Conservation (phyloP, 2,888 invertebrate genomes). For the Tipula helvola region DNA sequence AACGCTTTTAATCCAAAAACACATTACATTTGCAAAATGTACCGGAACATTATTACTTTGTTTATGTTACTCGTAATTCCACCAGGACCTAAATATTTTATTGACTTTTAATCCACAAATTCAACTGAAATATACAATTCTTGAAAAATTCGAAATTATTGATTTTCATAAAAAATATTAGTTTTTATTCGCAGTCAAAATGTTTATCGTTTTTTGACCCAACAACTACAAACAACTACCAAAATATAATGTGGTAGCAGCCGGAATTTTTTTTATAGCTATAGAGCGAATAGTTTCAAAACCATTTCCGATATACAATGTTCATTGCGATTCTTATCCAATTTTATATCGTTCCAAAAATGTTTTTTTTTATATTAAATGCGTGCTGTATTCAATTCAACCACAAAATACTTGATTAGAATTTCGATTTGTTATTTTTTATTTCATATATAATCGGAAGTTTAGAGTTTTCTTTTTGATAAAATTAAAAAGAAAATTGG, state of each 20-base stretch:
- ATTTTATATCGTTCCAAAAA: background rate
- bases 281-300: background rate
- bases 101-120: too few relatives aligned
- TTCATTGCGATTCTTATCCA: background rate
- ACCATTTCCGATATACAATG: background rate
- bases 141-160: too few relatives aligned
- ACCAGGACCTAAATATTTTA: too few relatives aligned
- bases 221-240: background rate
- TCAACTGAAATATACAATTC: too few relatives aligned
- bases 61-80: too few relatives aligned
- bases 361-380: background rate
- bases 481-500: background rate
- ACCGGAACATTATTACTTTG: too few relatives aligned
- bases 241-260: background rate
- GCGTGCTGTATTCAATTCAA: background rate
- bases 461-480: background rate
- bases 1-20: too few relatives aligned
- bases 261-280: background rate
- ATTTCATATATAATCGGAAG: background rate
- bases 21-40: too few relatives aligned
- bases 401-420: background rate
- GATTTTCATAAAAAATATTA: too few relatives aligned
- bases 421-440: background rate
- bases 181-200: too few relatives aligned
- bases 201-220: background rate